Conservation (phyloP, 2,797 vertebrate genomes). For the Philypnodon macrostomus region DNA sequence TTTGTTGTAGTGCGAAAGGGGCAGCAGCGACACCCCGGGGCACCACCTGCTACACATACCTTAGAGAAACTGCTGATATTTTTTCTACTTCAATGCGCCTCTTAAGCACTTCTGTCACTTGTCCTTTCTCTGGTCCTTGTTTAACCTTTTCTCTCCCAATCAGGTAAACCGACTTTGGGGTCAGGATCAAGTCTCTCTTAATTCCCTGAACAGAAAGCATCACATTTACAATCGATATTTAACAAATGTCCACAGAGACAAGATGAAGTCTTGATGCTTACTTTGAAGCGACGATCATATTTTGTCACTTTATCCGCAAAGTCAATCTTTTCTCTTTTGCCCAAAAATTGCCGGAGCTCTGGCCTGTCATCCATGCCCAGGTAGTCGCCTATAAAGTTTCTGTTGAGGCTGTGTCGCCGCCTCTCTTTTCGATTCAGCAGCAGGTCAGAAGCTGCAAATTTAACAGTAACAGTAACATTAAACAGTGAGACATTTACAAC, state of each 20-base stretch:
- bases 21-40: too few species aligned
- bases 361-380: constrained; percentile 94
- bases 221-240: neutral
- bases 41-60: constrained; percentile 81
- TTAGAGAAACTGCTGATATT: constrained; percentile 89
- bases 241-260: neutral
- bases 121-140: constrained; percentile 92
- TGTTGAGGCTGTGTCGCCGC: constrained; percentile 93
- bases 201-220: constrained; percentile 74
- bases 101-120: constrained; percentile 93
- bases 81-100: constrained; percentile 88
- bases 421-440: constrained; percentile 94
- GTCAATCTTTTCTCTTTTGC: constrained; percentile 94
- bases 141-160: constrained; percentile 95
- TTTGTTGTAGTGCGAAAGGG: too few species aligned
- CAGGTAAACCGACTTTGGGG: constrained; percentile 90
- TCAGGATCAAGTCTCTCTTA: constrained; percentile 93
- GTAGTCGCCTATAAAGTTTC: constrained; percentile 97
- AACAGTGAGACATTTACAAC: neutral
- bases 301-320: constrained; percentile 95
- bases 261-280: too few species aligned
- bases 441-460: constrained; percentile 94
- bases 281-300: constrained; percentile 95
- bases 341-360: constrained; percentile 92
- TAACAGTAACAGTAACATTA: constrained; percentile 8